Base-by-base conservation (phyloP, 2,888 invertebrate species). In the Tinea semifulvella region DNA sequence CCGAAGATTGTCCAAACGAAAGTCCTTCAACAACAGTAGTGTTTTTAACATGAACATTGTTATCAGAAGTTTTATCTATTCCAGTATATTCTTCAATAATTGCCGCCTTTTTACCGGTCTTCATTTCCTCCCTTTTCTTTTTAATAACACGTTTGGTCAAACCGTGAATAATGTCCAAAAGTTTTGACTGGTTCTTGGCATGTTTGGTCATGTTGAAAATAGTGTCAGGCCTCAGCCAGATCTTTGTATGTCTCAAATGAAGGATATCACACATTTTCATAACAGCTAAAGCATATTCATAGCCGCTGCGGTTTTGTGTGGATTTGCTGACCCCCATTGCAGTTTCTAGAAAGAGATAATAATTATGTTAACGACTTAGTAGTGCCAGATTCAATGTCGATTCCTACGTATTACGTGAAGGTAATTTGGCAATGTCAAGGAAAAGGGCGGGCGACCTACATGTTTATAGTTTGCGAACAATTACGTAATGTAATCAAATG, bases 181-280 rank as follows among this genome's bases (percentile, higher is more conserved):
- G 83, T 48, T 86, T 85, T n/a, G 86, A 85, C 65, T 93, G 92
- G 47, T 85, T 83, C 61, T 88, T 88, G 46, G 89, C 88, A 68
- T 91, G 88, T 48, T 86, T 86, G 2, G 91, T 89, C 27, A 92
- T 73, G 54, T 88, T 88, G 73, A 92, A 93, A 4, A 92, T 68
- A 59, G 90, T 73, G 58, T 93, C 91, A 7, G 90, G 89, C 58
- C 91, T 84, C 46, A 92, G 73, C 86, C 92, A 91, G 44, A 91
- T 69, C 67, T 89, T 90, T 20, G 91, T 90, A 56, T 92, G 92
- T 54, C 93, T 88, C 49, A 91, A 71, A 58, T 93, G 92, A 0
- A 93, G 84, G 54, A 93, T 92, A 56, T 92, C 91, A 57, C 91
- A 92, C 91, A 93, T 91, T 61, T 92, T 91, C 92, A 92, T 92